Conservation (phyloP, 2,113 vertebrate genomes). For the Chaetops frenatus region DNA sequence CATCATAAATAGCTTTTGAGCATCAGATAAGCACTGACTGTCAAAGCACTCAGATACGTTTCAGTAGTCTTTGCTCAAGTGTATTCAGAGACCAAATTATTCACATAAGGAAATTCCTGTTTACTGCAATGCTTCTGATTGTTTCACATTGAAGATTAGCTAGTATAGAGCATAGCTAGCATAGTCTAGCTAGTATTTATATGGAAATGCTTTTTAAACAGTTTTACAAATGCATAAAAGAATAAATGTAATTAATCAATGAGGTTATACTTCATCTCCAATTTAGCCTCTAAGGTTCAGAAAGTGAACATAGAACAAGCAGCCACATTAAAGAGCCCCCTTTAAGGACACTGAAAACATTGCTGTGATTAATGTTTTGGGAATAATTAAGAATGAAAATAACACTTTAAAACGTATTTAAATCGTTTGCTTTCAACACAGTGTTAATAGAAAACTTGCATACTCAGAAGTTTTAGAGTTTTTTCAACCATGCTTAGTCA, state of each 20-base stretch:
- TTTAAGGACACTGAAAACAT: neutral
- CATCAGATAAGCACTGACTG: neutral
- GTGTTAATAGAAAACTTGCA: neutral
- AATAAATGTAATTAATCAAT: neutral
- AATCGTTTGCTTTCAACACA: neutral
- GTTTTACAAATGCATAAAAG: neutral
- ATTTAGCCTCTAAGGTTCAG: neutral
- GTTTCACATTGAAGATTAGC: neutral
- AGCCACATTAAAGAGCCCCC: neutral
- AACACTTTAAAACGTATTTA: neutral
- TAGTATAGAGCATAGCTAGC: neutral
- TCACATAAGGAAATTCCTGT: slow-evolving; percentile 10
- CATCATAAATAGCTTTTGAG: neutral
- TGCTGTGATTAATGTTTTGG: neutral
- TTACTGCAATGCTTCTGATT: neutral
- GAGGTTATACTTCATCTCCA: neutral
- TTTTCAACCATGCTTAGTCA: neutral
- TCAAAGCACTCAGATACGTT: neutral
- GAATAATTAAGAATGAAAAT: neutral
- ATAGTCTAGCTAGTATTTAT: neutral
- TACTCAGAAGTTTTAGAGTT: neutral
- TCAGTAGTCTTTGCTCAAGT: neutral
- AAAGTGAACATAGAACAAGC: neutral
- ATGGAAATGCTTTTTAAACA: neutral
- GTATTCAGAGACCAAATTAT: slow-evolving; percentile 19